Conservation (phyloP, 2,888 invertebrate genomes). For the Morpho helenor region DNA sequence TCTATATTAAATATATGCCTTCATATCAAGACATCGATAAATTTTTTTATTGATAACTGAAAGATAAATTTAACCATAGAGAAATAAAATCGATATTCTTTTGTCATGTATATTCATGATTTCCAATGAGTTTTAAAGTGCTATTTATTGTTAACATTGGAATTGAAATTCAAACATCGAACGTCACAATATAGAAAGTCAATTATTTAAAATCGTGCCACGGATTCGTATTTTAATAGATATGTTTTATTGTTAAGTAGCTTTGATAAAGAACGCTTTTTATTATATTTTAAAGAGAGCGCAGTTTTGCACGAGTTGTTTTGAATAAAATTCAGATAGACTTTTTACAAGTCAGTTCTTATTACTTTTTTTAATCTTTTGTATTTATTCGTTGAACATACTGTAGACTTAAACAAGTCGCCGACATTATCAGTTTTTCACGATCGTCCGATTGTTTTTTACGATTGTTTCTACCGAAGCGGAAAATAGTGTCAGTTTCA, state of each 20-base stretch:
- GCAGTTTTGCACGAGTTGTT: constrained; percentile 4
- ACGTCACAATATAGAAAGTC: no score
- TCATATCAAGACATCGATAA: no score
- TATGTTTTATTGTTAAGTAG: background rate
- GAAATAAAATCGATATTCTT: no score
- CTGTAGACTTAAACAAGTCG: background rate
- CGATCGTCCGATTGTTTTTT: constrained; percentile 11
- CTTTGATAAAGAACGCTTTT: background rate
- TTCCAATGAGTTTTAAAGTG: no score
- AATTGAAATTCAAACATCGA: no score
- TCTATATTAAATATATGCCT: no score
- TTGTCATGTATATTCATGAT: no score
- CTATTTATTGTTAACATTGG: no score
- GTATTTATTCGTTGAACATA: constrained; percentile 1
- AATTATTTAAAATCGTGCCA: no score
- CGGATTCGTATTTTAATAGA: no score
- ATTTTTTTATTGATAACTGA: no score
- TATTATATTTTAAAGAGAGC: background rate
- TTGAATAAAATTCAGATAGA: constrained; percentile 1
- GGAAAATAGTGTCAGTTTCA: constrained; percentile 27
- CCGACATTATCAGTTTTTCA: constrained; percentile 9
- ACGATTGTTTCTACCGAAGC: constrained; percentile 19
- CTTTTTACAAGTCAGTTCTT: constrained; percentile 3
- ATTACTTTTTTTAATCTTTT: background rate
- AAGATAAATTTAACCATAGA: no score